Base-by-base conservation (phyloP, 2,888 invertebrate species). In the Melitaea athalia region DNA sequence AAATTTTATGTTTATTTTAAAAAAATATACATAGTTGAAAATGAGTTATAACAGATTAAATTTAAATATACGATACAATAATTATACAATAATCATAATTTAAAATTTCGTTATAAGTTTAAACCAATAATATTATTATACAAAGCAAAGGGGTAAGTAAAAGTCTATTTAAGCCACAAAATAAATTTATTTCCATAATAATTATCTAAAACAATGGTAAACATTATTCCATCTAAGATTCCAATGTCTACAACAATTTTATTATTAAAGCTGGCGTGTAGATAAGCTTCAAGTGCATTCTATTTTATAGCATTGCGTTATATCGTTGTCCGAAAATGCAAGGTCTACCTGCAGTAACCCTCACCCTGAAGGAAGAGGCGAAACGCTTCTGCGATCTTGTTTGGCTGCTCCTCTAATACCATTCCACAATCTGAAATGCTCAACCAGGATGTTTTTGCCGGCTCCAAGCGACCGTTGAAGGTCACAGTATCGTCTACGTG, bases 401-500 rank as follows among this genome's bases (percentile, higher is more conserved):
- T 97, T 53, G 99, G 99, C 88, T 98, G 98, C 88, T 99, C 99
- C 92, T 99, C 99, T 81, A 99, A 91, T 8, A 99, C 98, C 97
- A 99, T 97, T 72, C 99, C 99, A 86, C 99, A 98, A 87, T 99
- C 99, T 43, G 98, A 98, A 79, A 99, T 97, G 96, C 99, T 99
- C 95, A 99, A 96, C 98, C 99, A 99, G 61, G 99, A 98, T 49
- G 99, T 98, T 87, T 97, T 98, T 72, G 97, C 95, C 14, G 99
- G 99, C 88, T 99, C 98, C 85, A 99, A 94, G 67, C 98, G 95
- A 53, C 98, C 97, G 85, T 99, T 99, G 87, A 99, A 97, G 63
- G 98, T 98, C 53, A 99, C 98, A 10, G 98, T 98, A 82, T 99
- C 99, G 74, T 99, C 99, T 65, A 99, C 96, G 85, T 99, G 99